Percentiles rank a stretch among this genome's conserved stretches.
These are phyloP conservation scores for Phalacrocorax carbo DNA, from an alignment of 2,113 vertebrate genomes.

Conservation along the genomic window DNA sequence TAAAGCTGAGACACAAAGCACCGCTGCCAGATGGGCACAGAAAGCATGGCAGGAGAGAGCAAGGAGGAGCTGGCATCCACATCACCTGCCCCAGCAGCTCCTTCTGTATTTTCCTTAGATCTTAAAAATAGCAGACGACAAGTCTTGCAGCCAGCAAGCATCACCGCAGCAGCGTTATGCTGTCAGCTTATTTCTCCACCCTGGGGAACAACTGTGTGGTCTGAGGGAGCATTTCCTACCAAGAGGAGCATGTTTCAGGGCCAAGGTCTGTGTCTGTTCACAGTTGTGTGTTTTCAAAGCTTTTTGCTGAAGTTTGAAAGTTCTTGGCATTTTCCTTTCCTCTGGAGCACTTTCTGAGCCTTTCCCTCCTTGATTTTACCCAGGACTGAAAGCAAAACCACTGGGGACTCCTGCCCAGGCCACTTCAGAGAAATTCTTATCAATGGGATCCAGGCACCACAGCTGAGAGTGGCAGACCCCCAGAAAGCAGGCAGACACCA, in stretches of 20 bases:
- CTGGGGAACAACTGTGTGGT: not conserved
- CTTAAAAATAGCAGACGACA: not conserved
- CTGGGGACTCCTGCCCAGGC: not conserved
- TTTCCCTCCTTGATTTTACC: not conserved
- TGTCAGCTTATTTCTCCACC: not conserved
- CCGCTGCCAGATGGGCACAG: not conserved
- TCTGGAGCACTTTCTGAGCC: not conserved
- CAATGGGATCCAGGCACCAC: not conserved
- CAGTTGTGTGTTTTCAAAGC: not conserved
- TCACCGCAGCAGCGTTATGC: fast-evolving
- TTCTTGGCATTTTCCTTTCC: not conserved
- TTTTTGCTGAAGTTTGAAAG: not conserved
- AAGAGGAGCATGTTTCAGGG: not conserved
- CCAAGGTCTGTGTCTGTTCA: not conserved
- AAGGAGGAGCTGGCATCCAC: not conserved
- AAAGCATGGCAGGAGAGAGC: not conserved
- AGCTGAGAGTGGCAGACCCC: not conserved
- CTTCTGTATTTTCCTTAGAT: not conserved
- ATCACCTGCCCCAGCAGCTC: not conserved
- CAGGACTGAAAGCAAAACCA: not conserved
- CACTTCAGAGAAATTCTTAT: not conserved
- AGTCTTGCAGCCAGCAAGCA: not conserved
- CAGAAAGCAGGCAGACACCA: not conserved
- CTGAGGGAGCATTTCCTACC: not conserved
- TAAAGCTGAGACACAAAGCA: not conserved